phyloP scores from a whole-genome alignment of 2,888 invertebrate genomes.

The Hoplodrina ambigua region DNA sequence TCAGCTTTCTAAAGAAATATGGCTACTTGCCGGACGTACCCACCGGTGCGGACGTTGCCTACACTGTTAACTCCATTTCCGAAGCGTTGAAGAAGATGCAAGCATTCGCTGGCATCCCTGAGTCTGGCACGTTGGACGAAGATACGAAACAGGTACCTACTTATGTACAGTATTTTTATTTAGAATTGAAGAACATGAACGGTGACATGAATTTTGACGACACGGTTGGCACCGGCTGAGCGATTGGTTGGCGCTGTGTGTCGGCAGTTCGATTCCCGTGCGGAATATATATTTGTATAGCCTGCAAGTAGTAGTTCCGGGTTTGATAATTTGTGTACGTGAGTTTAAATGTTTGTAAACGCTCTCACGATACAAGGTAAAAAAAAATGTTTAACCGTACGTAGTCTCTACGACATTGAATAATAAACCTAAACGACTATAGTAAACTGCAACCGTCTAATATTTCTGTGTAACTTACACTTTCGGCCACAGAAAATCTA shows the following conservation, averaged over 20 bases:
- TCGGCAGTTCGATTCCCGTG: too few species aligned
- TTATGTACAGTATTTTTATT: neutral
- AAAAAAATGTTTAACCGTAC: too few species aligned
- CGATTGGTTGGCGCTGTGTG: too few species aligned
- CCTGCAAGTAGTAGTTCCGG: too few species aligned
- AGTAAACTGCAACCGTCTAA: too few species aligned
- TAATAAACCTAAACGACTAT: neutral
- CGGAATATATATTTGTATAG: too few species aligned
- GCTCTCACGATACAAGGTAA: too few species aligned
- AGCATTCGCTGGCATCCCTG: constrained; percentile 92
- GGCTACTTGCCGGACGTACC: constrained; percentile 92
- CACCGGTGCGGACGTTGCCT: constrained; percentile 89
- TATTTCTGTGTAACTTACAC: neutral
- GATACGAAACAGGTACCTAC: constrained; percentile 90
- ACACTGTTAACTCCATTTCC: constrained; percentile 91
- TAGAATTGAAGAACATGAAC: too few species aligned
- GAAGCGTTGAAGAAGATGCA: constrained; percentile 93
- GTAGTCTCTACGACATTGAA: too few species aligned
- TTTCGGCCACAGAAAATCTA: neutral
- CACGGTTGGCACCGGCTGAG: too few species aligned
- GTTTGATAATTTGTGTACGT: too few species aligned
- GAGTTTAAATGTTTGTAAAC: too few species aligned
- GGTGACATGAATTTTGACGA: neutral
- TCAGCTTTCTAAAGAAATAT: constrained; percentile 92
- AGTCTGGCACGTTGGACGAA: constrained; percentile 92